phyloP scores from a whole-genome alignment of 2,888 invertebrate species.

The Thyatira batis region DNA sequence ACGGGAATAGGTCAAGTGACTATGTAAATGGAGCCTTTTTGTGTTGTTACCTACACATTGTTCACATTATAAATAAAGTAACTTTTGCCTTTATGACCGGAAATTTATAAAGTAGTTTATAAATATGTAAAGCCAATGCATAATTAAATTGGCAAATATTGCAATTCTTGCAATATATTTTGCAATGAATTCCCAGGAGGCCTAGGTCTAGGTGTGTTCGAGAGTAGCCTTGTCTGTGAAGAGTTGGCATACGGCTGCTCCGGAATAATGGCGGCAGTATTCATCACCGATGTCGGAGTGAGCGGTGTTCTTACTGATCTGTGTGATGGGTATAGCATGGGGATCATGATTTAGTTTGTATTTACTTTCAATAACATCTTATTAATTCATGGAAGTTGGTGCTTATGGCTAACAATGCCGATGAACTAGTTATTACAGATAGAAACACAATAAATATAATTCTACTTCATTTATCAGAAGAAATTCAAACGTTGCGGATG shows the following conservation, averaged over 20 bases:
- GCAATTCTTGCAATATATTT: neutral
- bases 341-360: neutral
- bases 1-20: no score
- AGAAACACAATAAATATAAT: neutral
- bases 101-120: neutral
- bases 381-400: neutral
- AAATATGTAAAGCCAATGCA: neutral
- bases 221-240: slow-evolving; percentile 90
- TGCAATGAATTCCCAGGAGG: slow-evolving; percentile 84
- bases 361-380: neutral
- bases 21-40: no score
- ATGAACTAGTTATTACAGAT: no score
- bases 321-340: neutral
- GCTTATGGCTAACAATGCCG: neutral
- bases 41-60: neutral
- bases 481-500: no score
- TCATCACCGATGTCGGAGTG: slow-evolving; percentile 88
- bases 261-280: slow-evolving; percentile 94
- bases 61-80: no score
- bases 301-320: slow-evolving; percentile 24
- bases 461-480: no score
- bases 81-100: no score
- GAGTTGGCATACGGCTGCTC: slow-evolving; percentile 96
- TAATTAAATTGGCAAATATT: neutral
- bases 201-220: slow-evolving; percentile 86